phyloP scores from a whole-genome alignment of 1,140 invertebrate species.

The Gryllus bimaculatus region DNA sequence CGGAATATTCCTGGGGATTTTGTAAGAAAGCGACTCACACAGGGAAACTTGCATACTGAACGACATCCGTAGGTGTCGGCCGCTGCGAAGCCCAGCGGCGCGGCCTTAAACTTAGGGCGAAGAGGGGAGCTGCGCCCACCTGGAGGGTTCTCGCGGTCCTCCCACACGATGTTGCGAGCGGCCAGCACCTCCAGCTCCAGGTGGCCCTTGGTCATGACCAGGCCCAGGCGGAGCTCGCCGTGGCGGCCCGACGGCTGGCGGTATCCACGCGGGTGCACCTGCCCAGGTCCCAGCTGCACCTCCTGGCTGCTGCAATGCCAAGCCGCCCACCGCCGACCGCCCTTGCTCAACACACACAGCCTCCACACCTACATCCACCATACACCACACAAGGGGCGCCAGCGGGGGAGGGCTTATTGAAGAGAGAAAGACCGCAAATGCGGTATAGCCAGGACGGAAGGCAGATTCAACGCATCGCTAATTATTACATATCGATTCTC shows the following conservation, averaged over 20 bases:
- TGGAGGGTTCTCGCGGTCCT: slow-evolving; percentile 39
- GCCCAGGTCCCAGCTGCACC: slow-evolving; percentile 57
- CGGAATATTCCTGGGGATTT: too few species aligned
- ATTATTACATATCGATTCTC: too few species aligned
- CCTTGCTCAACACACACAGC: not conserved
- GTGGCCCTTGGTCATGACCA: slow-evolving; percentile 82
- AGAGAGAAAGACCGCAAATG: not conserved
- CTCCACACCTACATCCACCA: not conserved
- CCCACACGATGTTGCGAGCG: slow-evolving; percentile 43
- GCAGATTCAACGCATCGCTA: too few species aligned
- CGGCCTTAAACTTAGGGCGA: too few species aligned
- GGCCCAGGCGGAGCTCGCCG: slow-evolving; percentile 76
- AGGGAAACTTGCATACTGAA: too few species aligned
- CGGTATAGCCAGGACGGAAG: too few species aligned
- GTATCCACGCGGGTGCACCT: slow-evolving; percentile 63
- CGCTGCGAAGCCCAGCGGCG: too few species aligned
- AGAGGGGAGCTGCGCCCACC: slow-evolving; percentile 31
- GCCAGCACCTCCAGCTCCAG: slow-evolving; percentile 78
- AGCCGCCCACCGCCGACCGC: not conserved
- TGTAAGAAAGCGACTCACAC: too few species aligned
- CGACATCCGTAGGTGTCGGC: too few species aligned
- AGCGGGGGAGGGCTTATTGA: not conserved
- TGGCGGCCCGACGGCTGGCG: slow-evolving; percentile 45
- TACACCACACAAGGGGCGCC: not conserved
- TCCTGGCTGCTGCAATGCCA: not conserved